phyloP scores from a whole-genome alignment of 2,797 vertebrate species.

The Okamejei kenojei region DNA sequence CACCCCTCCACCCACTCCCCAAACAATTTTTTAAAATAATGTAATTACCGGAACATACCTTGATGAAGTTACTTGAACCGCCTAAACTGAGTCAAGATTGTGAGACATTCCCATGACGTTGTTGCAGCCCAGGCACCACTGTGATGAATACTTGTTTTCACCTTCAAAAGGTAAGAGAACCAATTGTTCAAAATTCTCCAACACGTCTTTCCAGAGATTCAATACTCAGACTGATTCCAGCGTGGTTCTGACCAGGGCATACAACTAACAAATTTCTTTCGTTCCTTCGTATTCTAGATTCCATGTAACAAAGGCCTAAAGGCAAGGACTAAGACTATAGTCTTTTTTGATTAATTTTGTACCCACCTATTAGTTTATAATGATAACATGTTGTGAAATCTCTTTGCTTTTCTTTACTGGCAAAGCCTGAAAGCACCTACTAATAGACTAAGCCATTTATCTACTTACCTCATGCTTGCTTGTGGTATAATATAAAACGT shows the following conservation, averaged over 20 bases:
- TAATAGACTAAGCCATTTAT: not conserved
- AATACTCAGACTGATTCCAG: not conserved
- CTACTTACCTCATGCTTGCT: not conserved
- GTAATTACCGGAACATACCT: no score
- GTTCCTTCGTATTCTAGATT: not conserved
- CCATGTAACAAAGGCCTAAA: not conserved
- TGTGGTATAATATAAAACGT: not conserved
- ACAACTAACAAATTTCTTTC: not conserved
- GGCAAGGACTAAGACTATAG: not conserved
- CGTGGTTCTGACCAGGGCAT: not conserved
- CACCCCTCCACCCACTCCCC: no score
- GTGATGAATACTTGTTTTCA: not conserved
- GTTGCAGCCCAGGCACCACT: not conserved
- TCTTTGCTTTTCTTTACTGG: not conserved
- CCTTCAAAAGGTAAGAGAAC: not conserved
- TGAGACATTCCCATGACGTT: no score
- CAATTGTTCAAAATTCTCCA: no score
- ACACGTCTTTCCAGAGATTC: not conserved
- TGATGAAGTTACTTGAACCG: no score
- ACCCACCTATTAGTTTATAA: not conserved
- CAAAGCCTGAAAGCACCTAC: not conserved
- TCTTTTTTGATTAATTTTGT: not conserved
- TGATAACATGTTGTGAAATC: not conserved
- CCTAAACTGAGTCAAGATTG: no score
- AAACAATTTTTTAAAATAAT: no score